Conservation (phyloP, 2,888 invertebrate genomes). For the Ormia ochracea region DNA sequence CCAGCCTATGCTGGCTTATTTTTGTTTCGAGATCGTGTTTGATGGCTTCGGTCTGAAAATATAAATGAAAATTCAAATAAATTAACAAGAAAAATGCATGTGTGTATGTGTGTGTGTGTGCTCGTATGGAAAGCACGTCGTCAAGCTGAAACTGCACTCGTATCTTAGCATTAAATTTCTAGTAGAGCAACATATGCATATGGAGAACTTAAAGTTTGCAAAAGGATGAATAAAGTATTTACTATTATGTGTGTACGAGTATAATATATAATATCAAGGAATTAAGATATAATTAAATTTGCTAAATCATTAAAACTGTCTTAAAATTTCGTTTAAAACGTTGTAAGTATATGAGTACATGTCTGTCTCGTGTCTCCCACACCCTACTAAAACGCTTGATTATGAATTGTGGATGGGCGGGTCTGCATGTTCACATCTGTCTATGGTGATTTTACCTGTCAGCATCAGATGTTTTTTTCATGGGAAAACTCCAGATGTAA, state of each 20-base stretch:
- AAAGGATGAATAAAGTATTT: no score
- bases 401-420: neutral
- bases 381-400: neutral
- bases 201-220: no score
- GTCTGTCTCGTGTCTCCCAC: neutral
- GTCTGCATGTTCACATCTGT: neutral
- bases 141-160: no score
- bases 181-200: no score
- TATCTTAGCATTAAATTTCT: neutral
- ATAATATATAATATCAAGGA: no score
- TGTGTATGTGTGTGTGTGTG: neutral
- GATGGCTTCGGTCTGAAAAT: slow-evolving; percentile 83
- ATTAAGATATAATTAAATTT: slow-evolving; percentile 26
- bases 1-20: slow-evolving; percentile 82
- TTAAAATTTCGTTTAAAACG: slow-evolving; percentile 16
- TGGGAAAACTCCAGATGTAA: slow-evolving; percentile 25
- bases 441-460: slow-evolving; percentile 33
- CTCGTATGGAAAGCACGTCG: no score
- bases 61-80: slow-evolving; percentile 24
- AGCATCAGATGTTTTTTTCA: slow-evolving; percentile 33
- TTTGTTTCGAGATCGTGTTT: slow-evolving; percentile 86
- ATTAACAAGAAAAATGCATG: neutral
- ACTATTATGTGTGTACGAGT: no score
- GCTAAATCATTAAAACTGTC: slow-evolving; percentile 28
- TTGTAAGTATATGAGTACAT: neutral